Percentiles rank a stretch among this genome's conserved stretches.
phyloP scores from a whole-genome alignment of 1,140 invertebrate genomes.

The Artemia franciscana region DNA sequence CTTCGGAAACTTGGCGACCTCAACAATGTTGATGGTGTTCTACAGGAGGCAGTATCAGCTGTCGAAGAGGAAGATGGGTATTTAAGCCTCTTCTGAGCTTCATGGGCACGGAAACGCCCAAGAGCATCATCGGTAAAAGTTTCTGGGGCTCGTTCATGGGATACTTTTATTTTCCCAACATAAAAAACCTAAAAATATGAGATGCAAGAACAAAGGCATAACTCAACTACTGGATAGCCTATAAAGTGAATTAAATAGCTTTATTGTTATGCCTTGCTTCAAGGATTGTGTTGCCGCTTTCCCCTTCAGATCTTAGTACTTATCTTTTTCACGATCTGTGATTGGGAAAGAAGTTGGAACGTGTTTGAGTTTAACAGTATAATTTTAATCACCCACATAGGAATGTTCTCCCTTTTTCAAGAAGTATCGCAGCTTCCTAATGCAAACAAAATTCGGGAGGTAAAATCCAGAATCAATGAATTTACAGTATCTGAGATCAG shows the following conservation, averaged over 20 bases:
- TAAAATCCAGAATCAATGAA: too few species aligned
- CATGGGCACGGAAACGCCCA: slow-evolving; percentile 52
- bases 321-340: neutral
- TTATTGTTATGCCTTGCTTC: neutral
- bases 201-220: neutral
- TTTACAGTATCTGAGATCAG: too few species aligned
- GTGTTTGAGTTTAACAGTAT: neutral
- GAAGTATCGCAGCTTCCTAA: too few species aligned
- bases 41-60: slow-evolving; percentile 1
- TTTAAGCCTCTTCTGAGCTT: slow-evolving; percentile 46
- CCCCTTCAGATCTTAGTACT: too few species aligned
- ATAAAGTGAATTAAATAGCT: neutral
- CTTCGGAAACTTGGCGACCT: too few species aligned
- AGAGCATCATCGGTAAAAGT: slow-evolving; percentile 73
- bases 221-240: neutral
- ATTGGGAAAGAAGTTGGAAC: neutral
- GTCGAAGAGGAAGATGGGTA: too few species aligned
- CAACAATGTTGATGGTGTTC: neutral
- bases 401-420: too few species aligned
- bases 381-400: neutral
- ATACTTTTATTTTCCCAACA: slow-evolving; percentile 62
- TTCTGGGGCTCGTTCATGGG: slow-evolving; percentile 57
- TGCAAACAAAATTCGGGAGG: too few species aligned
- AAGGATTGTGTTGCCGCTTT: too few species aligned
- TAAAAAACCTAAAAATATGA: slow-evolving; percentile 40